Percentiles rank a stretch among this genome's conserved stretches.
Evolutionary conservation across 2,113 vertebrate species (phyloP).

Genomic region (Sylvietta virens): DNA sequence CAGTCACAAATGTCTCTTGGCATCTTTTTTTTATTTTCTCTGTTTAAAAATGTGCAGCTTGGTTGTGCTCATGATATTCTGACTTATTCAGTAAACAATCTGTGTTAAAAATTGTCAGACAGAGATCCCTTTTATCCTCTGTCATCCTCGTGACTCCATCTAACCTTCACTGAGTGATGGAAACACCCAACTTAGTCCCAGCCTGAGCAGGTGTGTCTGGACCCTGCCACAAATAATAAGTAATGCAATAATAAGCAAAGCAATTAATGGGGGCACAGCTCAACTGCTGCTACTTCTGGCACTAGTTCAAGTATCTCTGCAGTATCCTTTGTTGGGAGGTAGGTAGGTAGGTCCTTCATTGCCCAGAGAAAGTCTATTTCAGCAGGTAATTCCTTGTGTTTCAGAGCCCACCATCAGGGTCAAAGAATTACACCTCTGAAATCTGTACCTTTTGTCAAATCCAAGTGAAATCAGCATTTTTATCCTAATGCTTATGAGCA

Average conservation of each 20-base stretch:
- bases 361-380: background rate
- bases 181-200: background rate
- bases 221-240: background rate
- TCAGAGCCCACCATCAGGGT: background rate
- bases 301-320: background rate
- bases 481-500: background rate
- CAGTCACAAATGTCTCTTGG: background rate
- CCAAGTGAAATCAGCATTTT: background rate
- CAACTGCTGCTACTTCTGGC: background rate
- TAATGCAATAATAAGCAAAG: background rate
- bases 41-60: background rate
- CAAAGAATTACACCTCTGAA: background rate
- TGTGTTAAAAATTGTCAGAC: background rate
- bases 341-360: background rate
- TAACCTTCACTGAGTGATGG: background rate
- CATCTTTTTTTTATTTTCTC: background rate
- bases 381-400: background rate
- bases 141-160: background rate
- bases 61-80: background rate
- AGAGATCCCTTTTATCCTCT: background rate
- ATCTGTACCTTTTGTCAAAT: background rate
- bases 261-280: background rate
- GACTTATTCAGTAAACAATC: background rate
- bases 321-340: background rate
- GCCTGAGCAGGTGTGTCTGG: background rate